phyloP scores from a whole-genome alignment of 92 coral and sea anemone genomes.

The Meandrina meandrites region DNA sequence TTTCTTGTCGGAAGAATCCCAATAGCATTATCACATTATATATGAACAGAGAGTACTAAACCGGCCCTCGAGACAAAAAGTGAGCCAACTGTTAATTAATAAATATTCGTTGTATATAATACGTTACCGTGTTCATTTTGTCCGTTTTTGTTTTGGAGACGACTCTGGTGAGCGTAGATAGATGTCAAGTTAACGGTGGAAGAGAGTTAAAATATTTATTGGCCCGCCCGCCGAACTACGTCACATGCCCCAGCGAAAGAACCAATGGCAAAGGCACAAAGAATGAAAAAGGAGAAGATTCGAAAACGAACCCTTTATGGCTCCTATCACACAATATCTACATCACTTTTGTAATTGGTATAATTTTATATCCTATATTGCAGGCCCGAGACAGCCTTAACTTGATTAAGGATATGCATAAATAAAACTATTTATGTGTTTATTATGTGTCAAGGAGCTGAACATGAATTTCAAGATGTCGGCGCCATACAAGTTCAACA shows the following conservation, averaged over 20 bases:
- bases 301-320: not conserved
- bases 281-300: not conserved
- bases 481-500: too few relatives aligned
- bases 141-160: not conserved
- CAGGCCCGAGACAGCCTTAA: not conserved
- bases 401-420: not conserved
- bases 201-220: not conserved
- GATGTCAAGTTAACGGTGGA: not conserved
- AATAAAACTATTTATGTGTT: too few relatives aligned
- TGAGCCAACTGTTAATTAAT: not conserved
- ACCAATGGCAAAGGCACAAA: not conserved
- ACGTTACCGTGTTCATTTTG: not conserved
- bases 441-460: not conserved
- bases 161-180: not conserved
- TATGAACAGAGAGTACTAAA: not conserved
- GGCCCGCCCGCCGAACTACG: not conserved
- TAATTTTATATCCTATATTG: not conserved
- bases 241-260: not conserved
- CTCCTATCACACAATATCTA: not conserved
- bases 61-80: not conserved
- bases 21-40: too few relatives aligned
- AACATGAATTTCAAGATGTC: too few relatives aligned
- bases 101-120: too few relatives aligned
- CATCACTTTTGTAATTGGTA: too few relatives aligned
- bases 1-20: not conserved